Conservation (phyloP, 2,888 invertebrate species). For the Nesidiocoris tenuis region DNA sequence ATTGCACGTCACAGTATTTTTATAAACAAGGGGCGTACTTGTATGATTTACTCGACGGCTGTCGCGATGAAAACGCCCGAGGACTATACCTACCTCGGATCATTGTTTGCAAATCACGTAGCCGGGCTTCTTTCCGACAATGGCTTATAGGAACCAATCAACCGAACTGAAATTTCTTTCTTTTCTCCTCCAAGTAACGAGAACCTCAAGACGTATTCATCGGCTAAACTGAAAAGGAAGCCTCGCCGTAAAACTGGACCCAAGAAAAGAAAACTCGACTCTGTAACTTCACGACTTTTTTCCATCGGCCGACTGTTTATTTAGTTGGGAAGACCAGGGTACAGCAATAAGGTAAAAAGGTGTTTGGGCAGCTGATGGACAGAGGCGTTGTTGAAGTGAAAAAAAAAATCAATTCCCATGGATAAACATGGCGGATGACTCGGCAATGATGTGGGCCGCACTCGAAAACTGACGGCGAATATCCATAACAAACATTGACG, state of each 20-base stretch:
- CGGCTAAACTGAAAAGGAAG: background rate
- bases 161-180: conserved; percentile 21
- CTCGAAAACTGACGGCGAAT: background rate
- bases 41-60: too few relatives aligned
- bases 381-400: background rate
- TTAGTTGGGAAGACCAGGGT: too few relatives aligned
- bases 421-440: conserved; percentile 15
- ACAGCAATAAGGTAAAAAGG: too few relatives aligned
- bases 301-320: too few relatives aligned
- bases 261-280: too few relatives aligned
- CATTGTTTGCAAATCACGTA: conserved; percentile 40
- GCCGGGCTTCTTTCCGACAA: conserved; percentile 7
- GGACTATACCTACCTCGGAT: too few relatives aligned
- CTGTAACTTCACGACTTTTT: too few relatives aligned
- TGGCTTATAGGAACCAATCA: conserved; percentile 26
- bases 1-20: too few relatives aligned
- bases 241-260: too few relatives aligned
- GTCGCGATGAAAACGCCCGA: too few relatives aligned
- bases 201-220: background rate
- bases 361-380: background rate
- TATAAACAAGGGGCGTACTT: too few relatives aligned
- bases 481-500: conserved; percentile 15
- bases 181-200: conserved; percentile 17
- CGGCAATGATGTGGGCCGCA: background rate
- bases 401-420: background rate